Conservation (phyloP, 2,888 invertebrate species). For the Macrosoma leucophasiata region DNA sequence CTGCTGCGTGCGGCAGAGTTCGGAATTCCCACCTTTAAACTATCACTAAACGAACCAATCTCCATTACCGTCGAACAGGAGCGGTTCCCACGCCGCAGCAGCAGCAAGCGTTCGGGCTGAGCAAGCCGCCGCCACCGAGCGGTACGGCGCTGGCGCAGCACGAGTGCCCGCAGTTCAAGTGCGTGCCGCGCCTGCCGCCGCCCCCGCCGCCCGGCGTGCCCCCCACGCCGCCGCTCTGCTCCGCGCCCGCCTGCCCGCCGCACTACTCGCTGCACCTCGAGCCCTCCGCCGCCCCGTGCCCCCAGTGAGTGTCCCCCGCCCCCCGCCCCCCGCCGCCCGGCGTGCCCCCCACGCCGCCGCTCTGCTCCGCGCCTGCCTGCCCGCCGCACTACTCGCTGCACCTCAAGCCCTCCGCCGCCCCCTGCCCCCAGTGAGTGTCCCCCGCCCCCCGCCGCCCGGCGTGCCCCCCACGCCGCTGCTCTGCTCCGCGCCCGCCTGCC, state of each 20-base stretch:
- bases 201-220: constrained; percentile 37
- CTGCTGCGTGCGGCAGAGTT: not conserved
- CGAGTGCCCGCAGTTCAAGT: constrained; percentile 73
- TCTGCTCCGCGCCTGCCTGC: constrained; percentile 74
- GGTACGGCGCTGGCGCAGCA: constrained; percentile 23
- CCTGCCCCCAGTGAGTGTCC: constrained; percentile 70
- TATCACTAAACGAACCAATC: too few relatives aligned
- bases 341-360: too few relatives aligned
- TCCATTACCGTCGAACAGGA: constrained; percentile 22
- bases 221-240: constrained; percentile 29
- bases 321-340: too few relatives aligned
- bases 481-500: constrained; percentile 9
- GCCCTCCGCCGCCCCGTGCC: constrained; percentile 53
- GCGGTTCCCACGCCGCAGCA: constrained; percentile 34
- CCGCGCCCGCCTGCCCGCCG: constrained; percentile 9
- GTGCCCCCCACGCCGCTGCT: constrained; percentile 8
- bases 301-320: constrained; percentile 39
- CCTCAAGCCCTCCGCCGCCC: constrained; percentile 36
- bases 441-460: constrained; percentile 57
- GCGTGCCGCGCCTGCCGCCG: constrained; percentile 65
- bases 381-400: constrained; percentile 75
- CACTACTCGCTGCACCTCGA: constrained; percentile 54
- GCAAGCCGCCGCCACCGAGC: constrained; percentile 38
- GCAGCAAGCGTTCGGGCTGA: constrained; percentile 49
- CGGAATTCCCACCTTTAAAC: too few relatives aligned